phyloP scores from a whole-genome alignment of 2,797 vertebrate species.

The Macropodus opercularis region DNA sequence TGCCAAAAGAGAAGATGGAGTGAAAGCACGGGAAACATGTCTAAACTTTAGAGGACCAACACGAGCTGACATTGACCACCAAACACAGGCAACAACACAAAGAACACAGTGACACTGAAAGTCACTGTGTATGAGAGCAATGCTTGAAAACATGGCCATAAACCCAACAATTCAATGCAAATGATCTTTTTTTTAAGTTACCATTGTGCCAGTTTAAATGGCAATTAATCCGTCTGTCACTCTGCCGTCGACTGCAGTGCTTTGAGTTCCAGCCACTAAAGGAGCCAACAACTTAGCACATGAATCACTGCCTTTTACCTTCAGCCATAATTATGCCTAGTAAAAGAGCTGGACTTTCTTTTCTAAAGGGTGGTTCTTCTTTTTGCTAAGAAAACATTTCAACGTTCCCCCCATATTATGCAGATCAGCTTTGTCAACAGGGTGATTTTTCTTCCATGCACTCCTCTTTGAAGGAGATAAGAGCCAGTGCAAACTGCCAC shows the following conservation, averaged over 20 bases:
- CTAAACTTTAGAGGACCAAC: not conserved
- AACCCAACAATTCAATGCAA: not conserved
- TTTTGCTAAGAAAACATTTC: constrained; percentile 34
- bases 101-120: not conserved
- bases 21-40: constrained; percentile 1
- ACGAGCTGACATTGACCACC: not conserved
- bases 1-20: constrained; percentile 29
- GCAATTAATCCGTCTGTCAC: constrained; percentile 23
- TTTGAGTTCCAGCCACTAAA: constrained; percentile 22
- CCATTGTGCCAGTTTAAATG: constrained; percentile 1
- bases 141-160: constrained; percentile 10
- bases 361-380: constrained; percentile 8
- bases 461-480: constrained; percentile 66
- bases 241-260: constrained; percentile 9
- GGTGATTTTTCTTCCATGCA: constrained; percentile 65
- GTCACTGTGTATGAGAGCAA: too few species aligned
- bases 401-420: constrained; percentile 42
- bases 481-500: constrained; percentile 56
- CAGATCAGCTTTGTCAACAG: constrained; percentile 46
- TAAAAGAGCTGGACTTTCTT: constrained; percentile 22
- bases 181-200: not conserved
- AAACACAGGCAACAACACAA: not conserved
- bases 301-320: constrained; percentile 36
- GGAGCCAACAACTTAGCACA: constrained; percentile 20
- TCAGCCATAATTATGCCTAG: constrained; percentile 28